A percentile compares a stretch with the other conserved stretches of the same genome.
Conservation (phyloP, 2,888 invertebrate species). For the Subacronicta megacephala region DNA sequence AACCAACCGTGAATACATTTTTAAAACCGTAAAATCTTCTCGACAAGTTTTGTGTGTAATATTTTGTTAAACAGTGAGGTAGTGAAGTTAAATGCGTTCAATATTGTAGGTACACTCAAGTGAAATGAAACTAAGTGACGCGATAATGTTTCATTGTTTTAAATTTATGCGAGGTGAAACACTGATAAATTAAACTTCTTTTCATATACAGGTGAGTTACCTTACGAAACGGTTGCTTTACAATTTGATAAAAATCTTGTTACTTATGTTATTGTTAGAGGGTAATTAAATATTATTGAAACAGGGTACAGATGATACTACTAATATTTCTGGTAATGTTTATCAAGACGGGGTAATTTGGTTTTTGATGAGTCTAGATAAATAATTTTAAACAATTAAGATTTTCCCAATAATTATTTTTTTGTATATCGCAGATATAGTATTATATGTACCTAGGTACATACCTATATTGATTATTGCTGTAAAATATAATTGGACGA, state of each 20-base stretch:
- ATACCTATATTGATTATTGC: conserved; percentile 8
- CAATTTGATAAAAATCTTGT: background rate
- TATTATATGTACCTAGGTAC: too few species aligned
- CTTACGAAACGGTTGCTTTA: conserved; percentile 13
- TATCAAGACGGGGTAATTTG: conserved; percentile 14
- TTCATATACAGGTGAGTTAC: conserved; percentile 56
- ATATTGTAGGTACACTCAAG: conserved; percentile 67
- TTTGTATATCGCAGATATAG: too few species aligned
- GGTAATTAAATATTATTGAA: conserved; percentile 4
- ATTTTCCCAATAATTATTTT: too few species aligned
- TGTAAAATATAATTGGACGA: conserved; percentile 3
- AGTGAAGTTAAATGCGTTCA: conserved; percentile 57
- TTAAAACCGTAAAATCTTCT: conserved; percentile 65
- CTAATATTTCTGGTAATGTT: conserved; percentile 21
- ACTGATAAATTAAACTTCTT: conserved; percentile 56
- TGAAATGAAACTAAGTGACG: conserved; percentile 76
- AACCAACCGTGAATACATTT: conserved; percentile 78
- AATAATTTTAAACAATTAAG: too few species aligned
- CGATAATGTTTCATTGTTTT: conserved; percentile 77
- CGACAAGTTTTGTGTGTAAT: conserved; percentile 63
- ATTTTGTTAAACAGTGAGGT: conserved; percentile 66
- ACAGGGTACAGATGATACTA: conserved; percentile 39
- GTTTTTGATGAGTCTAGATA: background rate
- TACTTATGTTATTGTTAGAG: background rate
- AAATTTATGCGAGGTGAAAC: conserved; percentile 68